Evolutionary conservation across 2,113 vertebrate species (phyloP), one percentile per base, ranked within the genome.

Genomic region (Dendropsophus ebraccatus): DNA sequence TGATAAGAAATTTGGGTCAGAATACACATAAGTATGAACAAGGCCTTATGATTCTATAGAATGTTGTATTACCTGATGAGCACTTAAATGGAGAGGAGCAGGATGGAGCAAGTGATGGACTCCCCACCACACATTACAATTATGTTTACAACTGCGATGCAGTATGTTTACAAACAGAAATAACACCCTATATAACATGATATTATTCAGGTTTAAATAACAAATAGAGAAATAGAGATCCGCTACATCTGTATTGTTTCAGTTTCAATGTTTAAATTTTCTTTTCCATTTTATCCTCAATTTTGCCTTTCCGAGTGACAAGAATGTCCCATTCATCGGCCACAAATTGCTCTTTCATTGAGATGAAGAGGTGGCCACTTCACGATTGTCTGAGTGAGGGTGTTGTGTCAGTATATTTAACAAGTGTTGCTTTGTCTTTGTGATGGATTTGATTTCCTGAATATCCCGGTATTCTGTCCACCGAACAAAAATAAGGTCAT

Each of bases 341-440:
- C 67, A 83, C 88, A 89, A 86, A 87, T 87, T 91, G 75, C 54
- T 90, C 87, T 92, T 92, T 91, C 88, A 87, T 90, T 87, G 65
- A 47, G 73, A 87, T 83, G 75, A 88, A 90, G 88, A 85, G 81
- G 86, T 91, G 88, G 87, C 86, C n/a, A 80, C 88, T 90, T 90
- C 85, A 83, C 2, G 80, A 90, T 67, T 90, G 86, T 84, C 45
- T 87, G 87, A 83, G 79, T 83, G 90, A 90, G 87, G 60, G 87
- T 86, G 90, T 91, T 90, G 87, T 89, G 88, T 90, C 91, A 91
- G 35, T 83, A 45, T 41, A 77, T 54, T 32, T 86, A 91, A 92
- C 91, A 93, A 88, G 89, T 83, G 2, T 0, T 72, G 65, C 91
- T 92, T 93, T 93, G 92, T 93, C 83, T 88, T 74, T 10, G 0